Conservation (phyloP, 2,888 invertebrate genomes). For the Agonopterix subpropinquella region DNA sequence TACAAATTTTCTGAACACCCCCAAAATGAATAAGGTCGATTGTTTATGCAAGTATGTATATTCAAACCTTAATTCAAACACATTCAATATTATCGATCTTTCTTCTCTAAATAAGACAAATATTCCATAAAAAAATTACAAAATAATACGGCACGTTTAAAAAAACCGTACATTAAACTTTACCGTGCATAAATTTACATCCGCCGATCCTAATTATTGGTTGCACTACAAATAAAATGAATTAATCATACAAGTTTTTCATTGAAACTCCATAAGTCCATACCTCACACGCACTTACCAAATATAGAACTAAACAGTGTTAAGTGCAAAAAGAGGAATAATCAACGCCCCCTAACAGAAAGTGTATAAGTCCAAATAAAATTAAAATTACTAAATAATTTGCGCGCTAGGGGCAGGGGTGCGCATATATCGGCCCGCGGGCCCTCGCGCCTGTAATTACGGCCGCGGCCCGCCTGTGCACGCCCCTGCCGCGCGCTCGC, state of each 20-base stretch:
- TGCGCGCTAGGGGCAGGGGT: slow-evolving; percentile 45
- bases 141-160: too few relatives aligned
- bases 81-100: too few relatives aligned
- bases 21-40: too few relatives aligned
- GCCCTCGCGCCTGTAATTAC: slow-evolving; percentile 61
- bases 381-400: slow-evolving; percentile 59
- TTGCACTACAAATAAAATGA: neutral
- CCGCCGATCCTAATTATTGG: slow-evolving; percentile 1
- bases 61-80: too few relatives aligned
- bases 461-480: slow-evolving; percentile 41
- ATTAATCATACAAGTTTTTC: neutral
- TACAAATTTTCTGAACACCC: too few relatives aligned
- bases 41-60: too few relatives aligned
- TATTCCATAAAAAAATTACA: too few relatives aligned
- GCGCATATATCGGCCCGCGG: slow-evolving; percentile 51
- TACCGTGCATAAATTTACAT: too few relatives aligned
- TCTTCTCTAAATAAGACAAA: too few relatives aligned
- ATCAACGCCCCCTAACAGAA: slow-evolving; percentile 29
- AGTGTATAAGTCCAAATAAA: slow-evolving; percentile 46
- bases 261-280: slow-evolving; percentile 12
- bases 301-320: slow-evolving; percentile 33
- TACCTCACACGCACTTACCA: slow-evolving; percentile 46
- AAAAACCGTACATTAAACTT: too few relatives aligned
- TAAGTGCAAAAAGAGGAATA: slow-evolving; percentile 23
- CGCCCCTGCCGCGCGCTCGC: slow-evolving; percentile 44